These are phyloP conservation scores for Gila orcuttii DNA, from an alignment of 2,113 vertebrate species.

Conservation along the genomic window DNA sequence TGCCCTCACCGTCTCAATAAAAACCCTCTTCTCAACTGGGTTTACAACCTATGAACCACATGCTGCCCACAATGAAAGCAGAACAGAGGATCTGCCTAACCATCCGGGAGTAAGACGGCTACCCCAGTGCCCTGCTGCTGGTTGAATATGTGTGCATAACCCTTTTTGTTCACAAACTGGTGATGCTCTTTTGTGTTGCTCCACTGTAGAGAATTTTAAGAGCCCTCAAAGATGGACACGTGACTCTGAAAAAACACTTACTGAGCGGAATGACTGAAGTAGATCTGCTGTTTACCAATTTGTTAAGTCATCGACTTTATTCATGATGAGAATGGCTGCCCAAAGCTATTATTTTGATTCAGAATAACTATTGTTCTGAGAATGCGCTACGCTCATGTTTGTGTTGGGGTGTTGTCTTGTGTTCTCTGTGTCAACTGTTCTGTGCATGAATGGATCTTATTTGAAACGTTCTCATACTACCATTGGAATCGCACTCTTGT, in stretches of 20 bases:
- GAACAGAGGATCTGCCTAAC: background rate
- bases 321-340: constrained; percentile 31
- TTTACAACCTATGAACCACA: constrained; percentile 23
- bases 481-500: background rate
- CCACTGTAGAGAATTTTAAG: constrained; percentile 47
- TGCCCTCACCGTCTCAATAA: constrained; percentile 48
- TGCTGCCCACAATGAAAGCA: background rate
- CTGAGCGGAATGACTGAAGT: constrained; percentile 33
- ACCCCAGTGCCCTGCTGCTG: constrained; percentile 63
- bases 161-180: constrained; percentile 48
- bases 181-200: constrained; percentile 51
- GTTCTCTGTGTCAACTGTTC: background rate
- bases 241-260: constrained; percentile 46
- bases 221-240: constrained; percentile 49
- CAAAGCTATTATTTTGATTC: constrained; percentile 23
- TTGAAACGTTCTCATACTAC: background rate
- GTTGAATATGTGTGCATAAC: constrained; percentile 41
- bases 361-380: constrained; percentile 28
- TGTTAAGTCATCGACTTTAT: constrained; percentile 35
- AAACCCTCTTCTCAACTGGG: constrained; percentile 12
- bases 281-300: constrained; percentile 11
- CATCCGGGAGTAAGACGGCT: constrained; percentile 6
- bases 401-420: background rate
- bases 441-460: background rate
- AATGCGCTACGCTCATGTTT: background rate